Base-by-base conservation (phyloP, 1,140 invertebrate genomes). In the Paramacrobiotus metropolitanus region DNA sequence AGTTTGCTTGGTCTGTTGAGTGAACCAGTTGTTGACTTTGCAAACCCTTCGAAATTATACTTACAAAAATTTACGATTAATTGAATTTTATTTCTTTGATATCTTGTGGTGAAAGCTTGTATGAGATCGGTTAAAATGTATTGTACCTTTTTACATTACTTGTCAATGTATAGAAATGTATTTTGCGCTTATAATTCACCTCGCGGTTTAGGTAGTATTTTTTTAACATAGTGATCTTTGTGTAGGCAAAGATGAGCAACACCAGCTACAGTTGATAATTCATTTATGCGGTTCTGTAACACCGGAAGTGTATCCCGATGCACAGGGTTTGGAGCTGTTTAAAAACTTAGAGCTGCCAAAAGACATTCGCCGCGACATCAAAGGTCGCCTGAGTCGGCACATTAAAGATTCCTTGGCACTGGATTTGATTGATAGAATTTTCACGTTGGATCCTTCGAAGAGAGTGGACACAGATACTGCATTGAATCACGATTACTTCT, bases 401-500 rank as follows among this genome's bases (percentile, higher is more conserved):
- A 21, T 60, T 15, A 89, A 91, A 69, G 89, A 96, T 72, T 80
- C 83, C 0, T 84, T 84, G 68, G 92, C 88, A 0, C 85, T 94
- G 68, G 90, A 96, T 72, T 75, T 98, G 21, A 71, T 99, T 0
- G 93, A 98, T 68, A 91, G 88, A 71, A 73, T 98, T 2, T 71
- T 99, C 3, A 83, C 85, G 21, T 73, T 98, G 21, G 89, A 97
- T 75, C 94, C 94, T 0, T 79, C 81, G 1, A 91, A 92, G 72
- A 75, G 95, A 65, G 82, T 82, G 30, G 87, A 95, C 72, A 83
- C 89, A 0, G 91, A 97, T 69, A 83, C 83, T 1, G 92, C 92
- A 0, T 70, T 98, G 1, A 93, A 95, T 76, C 91, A 97, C 68
- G 90, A 95, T 69, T 97, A 97, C 72, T 98, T 97, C 72, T 97